These are phyloP conservation scores for Luscinia luscinia DNA, from an alignment of 2,797 vertebrate species.

Conservation along the genomic window DNA sequence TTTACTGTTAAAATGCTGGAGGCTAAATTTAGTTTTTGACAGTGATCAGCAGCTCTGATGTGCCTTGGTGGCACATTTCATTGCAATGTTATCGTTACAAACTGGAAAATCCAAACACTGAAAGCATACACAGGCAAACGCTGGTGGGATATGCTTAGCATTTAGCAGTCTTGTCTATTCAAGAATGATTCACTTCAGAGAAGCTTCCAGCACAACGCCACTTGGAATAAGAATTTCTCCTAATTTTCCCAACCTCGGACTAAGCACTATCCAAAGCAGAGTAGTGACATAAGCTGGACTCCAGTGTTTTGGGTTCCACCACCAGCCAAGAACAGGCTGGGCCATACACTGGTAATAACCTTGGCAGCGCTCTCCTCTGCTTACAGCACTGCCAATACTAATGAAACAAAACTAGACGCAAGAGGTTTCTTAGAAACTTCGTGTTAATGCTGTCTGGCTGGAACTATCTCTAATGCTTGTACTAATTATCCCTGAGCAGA, in stretches of 20 bases:
- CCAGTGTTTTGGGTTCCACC: not conserved
- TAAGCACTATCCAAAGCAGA: not conserved
- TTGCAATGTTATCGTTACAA: not conserved
- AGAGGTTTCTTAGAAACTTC: constrained; percentile 18
- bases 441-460: constrained; percentile 34
- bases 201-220: not conserved
- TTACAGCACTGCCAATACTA: not conserved
- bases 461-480: constrained; percentile 22
- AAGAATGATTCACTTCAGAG: not conserved
- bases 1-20: not conserved
- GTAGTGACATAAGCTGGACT: not conserved
- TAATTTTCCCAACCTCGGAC: not conserved
- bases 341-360: not conserved
- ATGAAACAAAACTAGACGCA: not conserved
- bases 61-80: not conserved
- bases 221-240: not conserved
- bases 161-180: not conserved
- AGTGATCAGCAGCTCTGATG: not conserved
- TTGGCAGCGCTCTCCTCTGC: not conserved
- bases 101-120: not conserved
- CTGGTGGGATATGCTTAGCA: not conserved
- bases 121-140: not conserved
- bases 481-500: constrained; percentile 35
- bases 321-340: constrained; percentile 1
- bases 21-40: not conserved